These are phyloP conservation scores for Uromys caudimaculatus DNA, from an alignment of 2,797 vertebrate genomes.

Conservation along the genomic window DNA sequence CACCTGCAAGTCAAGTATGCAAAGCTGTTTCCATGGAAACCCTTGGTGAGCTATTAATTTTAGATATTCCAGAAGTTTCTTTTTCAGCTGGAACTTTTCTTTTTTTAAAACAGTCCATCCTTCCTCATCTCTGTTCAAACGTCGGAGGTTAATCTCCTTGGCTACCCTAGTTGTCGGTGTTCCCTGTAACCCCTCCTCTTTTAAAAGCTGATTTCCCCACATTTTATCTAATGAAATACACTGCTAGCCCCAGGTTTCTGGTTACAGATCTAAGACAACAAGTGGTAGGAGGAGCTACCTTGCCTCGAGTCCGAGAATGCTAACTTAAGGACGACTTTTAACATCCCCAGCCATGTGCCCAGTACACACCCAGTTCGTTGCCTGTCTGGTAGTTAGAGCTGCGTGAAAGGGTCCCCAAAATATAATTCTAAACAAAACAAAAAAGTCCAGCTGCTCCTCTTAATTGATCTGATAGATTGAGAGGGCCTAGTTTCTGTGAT, in stretches of 20 bases:
- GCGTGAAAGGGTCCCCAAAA: background rate
- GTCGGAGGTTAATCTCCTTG: background rate
- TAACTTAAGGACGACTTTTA: constrained; percentile 3
- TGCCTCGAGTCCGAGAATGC: constrained; percentile 23
- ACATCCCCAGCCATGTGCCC: constrained; percentile 15
- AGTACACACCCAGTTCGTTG: background rate
- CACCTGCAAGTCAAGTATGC: constrained; percentile 63
- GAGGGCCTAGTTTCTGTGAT: background rate
- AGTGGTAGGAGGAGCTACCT: constrained; percentile 13
- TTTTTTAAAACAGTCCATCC: background rate
- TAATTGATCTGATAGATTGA: background rate
- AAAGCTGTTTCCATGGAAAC: constrained; percentile 57
- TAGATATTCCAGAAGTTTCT: constrained; percentile 53
- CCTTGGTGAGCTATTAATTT: constrained; percentile 46
- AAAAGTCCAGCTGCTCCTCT: background rate
- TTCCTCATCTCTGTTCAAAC: background rate
- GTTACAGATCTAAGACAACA: constrained; percentile 49
- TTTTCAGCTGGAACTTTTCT: constrained; percentile 40
- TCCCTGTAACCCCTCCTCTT: background rate
- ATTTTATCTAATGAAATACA: constrained; percentile 39
- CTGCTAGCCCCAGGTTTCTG: background rate
- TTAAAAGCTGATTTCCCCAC: background rate
- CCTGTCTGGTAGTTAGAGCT: background rate
- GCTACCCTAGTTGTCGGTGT: background rate
- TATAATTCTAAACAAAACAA: background rate